Conservation (phyloP, 2,113 vertebrate species). For the Glaucomys volans region DNA sequence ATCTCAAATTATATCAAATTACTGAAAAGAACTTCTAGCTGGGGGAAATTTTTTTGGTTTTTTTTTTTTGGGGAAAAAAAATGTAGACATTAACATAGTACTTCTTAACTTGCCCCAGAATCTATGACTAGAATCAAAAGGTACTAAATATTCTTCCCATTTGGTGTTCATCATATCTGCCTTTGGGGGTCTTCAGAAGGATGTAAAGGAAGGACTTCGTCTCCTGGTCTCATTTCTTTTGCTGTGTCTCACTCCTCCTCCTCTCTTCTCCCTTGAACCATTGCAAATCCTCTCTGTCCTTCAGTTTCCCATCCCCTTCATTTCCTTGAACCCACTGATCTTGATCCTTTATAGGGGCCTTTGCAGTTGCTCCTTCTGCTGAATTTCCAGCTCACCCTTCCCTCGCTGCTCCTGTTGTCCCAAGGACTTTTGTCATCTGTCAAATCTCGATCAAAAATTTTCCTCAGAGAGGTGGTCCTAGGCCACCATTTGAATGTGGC, state of each 20-base stretch:
- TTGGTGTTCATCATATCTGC: not conserved
- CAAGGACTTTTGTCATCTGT: not conserved
- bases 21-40: not conserved
- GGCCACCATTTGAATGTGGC: not conserved
- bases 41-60: too few relatives aligned
- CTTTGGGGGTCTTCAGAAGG: not conserved
- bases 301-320: fast-evolving
- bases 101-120: not conserved
- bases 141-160: not conserved
- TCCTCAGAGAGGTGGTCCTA: not conserved
- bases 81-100: not conserved
- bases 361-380: not conserved
- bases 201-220: not conserved
- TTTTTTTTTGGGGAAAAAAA: not conserved
- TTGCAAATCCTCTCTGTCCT: not conserved
- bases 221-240: not conserved
- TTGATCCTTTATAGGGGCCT: not conserved
- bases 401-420: not conserved
- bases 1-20: not conserved
- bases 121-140: not conserved
- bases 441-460: not conserved
- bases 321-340: not conserved
- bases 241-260: not conserved
- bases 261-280: too few relatives aligned
- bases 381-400: too few relatives aligned